Evolutionary conservation across 2,888 invertebrate genomes (phyloP).

Genomic region (Blera fallax): DNA sequence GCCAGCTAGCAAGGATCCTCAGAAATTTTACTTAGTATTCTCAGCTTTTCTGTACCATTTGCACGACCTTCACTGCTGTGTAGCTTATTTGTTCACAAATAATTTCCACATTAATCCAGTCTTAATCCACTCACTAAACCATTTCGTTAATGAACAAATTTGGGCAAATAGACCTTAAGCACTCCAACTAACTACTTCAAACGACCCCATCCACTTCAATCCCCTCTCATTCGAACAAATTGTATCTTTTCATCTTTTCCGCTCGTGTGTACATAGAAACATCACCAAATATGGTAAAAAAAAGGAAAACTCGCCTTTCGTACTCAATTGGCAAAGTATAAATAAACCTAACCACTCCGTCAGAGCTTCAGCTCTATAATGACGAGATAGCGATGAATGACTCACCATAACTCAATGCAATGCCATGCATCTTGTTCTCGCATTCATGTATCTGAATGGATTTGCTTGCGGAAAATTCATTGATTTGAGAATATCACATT

Average conservation of each 20-base stretch:
- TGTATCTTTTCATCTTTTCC: constrained; percentile 48
- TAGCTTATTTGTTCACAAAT: not conserved
- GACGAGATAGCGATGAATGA: constrained; percentile 20
- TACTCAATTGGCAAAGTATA: constrained; percentile 6
- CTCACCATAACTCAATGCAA: constrained; percentile 11
- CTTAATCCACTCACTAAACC: not conserved
- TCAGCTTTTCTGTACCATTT: not conserved
- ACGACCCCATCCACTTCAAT: constrained; percentile 23
- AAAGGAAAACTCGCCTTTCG: not conserved
- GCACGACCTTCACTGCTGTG: not conserved
- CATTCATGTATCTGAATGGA: constrained; percentile 3
- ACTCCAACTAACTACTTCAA: not conserved
- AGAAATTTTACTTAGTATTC: not conserved
- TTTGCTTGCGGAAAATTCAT: constrained; percentile 32
- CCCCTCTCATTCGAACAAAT: constrained; percentile 13
- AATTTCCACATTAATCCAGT: not conserved
- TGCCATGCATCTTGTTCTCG: not conserved
- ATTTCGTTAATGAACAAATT: constrained; percentile 14
- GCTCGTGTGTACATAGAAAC: constrained; percentile 4
- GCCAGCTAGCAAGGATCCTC: too few species aligned
- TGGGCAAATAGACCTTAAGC: constrained; percentile 5
- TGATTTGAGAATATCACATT: constrained; percentile 24
- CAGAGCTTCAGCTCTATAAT: constrained; percentile 20
- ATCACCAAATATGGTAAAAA: constrained; percentile 44
- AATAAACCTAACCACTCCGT: constrained; percentile 26